These are phyloP conservation scores for Drusus annulatus DNA, from an alignment of 1,140 invertebrate genomes.

Conservation along the genomic window DNA sequence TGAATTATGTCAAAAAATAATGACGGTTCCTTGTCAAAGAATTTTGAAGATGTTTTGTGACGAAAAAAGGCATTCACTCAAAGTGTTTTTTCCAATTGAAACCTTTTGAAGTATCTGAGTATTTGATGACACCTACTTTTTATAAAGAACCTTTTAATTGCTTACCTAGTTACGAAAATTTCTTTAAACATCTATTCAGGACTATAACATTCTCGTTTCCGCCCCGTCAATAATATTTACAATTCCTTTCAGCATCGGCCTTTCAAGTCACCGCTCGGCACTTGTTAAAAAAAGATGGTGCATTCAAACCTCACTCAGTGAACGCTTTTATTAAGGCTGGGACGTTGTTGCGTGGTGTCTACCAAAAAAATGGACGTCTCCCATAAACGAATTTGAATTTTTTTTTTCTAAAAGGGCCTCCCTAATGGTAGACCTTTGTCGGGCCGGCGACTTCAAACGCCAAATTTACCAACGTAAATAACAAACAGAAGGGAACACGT, in stretches of 20 bases:
- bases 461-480: constrained; percentile 55
- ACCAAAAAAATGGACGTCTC: constrained; percentile 2
- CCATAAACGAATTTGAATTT: constrained; percentile 23
- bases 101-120: not conserved
- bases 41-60: not conserved
- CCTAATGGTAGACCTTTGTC: constrained; percentile 51
- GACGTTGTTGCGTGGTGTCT: constrained; percentile 1
- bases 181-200: not conserved
- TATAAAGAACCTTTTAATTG: not conserved
- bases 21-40: not conserved
- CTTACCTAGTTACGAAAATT: not conserved
- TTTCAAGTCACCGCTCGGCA: constrained; percentile 25
- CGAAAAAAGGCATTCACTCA: not conserved
- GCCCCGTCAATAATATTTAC: constrained; percentile 39
- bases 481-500: constrained; percentile 49
- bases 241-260: constrained; percentile 26
- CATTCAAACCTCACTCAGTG: not conserved
- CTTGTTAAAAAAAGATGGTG: not conserved
- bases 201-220: constrained; percentile 18
- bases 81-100: not conserved
- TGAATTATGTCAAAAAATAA: not conserved
- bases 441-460: constrained; percentile 44
- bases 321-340: not conserved
- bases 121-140: not conserved
- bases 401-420: constrained; percentile 23